These are phyloP conservation scores for Gymnoscelis rufifasciata DNA, from an alignment of 2,888 invertebrate genomes.

Conservation along the genomic window DNA sequence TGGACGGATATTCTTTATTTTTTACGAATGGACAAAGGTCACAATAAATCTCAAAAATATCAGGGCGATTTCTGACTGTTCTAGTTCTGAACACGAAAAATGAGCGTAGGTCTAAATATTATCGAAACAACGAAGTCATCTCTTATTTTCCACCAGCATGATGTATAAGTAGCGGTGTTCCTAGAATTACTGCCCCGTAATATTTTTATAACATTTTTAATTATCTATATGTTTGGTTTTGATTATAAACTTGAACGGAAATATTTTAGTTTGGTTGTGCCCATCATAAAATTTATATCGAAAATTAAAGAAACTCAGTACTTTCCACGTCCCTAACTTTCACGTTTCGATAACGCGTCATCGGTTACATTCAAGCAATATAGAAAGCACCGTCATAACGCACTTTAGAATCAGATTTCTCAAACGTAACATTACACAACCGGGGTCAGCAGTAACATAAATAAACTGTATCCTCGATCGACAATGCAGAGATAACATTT, in stretches of 20 bases:
- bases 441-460: slow-evolving; percentile 23
- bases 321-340: neutral
- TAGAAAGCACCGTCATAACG: slow-evolving; percentile 14
- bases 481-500: slow-evolving; percentile 62
- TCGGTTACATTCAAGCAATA: slow-evolving; percentile 1
- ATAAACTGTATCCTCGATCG: slow-evolving; percentile 43
- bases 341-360: slow-evolving; percentile 4
- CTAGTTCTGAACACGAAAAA: no score
- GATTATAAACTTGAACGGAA: no score
- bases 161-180: no score
- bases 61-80: no score
- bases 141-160: no score
- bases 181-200: no score
- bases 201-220: no score
- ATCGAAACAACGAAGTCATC: no score
- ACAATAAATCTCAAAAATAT: neutral
- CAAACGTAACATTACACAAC: slow-evolving; percentile 27
- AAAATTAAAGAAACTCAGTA: neutral
- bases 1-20: slow-evolving; percentile 1
- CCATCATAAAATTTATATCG: no score
- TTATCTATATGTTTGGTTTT: no score
- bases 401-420: slow-evolving; percentile 19
- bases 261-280: no score
- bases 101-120: no score
- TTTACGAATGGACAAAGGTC: neutral